Base-by-base conservation (phyloP, 2,113 vertebrate genomes). In the Marmota monax region DNA sequence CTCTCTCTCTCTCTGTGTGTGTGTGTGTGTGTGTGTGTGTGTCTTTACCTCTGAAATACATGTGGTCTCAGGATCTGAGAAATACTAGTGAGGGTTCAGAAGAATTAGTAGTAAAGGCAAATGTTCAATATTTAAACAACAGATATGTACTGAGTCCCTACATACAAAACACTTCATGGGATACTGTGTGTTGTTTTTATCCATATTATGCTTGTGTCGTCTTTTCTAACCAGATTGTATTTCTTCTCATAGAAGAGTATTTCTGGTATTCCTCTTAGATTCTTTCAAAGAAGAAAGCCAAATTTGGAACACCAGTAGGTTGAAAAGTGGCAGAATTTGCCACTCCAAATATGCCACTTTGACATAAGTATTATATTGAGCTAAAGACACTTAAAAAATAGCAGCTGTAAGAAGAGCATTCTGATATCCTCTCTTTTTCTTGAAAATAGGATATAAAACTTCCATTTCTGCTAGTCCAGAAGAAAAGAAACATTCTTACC, bases 251-350 rank as follows among this genome's bases (percentile, higher is more conserved):
- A 34, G 27, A 72, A 92, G 20, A 32, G 37, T 39, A 42, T 88
- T 92, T 96, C 37, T 95, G 48, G 25, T 74, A 78, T 9, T 69
- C n/a, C 65, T 92, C n/a, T 72, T 95, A 79, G 63, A 74, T 79
- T 70, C 22, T 6, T 87, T 67, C 39, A 94, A 90, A 79, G 63
- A 29, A 87, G 37, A 89, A 82, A 80, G 53, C 7, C 45, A 96
- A 65, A 87, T 94, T 63, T 95, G 39, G 91, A 94, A 69, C 22
- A 84, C 3, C 39, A 84, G 9, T 58, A 96, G 22, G 32, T 61
- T 88, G 73, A 88, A 86, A 79, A 20, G 34, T 25, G 78, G 22
- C 53, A 82, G 13, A 82, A 39, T 37, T 78, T 70, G 32, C 63
- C 34, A 88, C 42, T 72, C 13, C 53, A 72, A 93, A 25, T 42